These are phyloP conservation scores for Diplodus puntazzo DNA, from an alignment of 2,797 vertebrate species.

Conservation along the genomic window DNA sequence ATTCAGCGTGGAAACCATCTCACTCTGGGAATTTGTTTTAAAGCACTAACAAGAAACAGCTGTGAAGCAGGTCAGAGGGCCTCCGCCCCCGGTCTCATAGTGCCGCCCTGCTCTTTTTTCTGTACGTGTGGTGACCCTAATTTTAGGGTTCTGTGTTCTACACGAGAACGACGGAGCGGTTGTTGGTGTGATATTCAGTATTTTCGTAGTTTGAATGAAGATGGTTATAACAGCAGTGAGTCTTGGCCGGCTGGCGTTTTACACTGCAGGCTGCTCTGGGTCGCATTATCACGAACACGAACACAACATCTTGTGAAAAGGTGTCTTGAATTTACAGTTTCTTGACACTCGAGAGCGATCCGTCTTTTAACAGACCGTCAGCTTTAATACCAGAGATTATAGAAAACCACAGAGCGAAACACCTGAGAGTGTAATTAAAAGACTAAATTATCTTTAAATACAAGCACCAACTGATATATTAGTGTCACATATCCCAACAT, in stretches of 20 bases:
- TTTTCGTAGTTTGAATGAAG: neutral
- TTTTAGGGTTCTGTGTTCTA: constrained; percentile 27
- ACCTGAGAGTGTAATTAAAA: too few relatives aligned
- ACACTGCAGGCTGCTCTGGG: neutral
- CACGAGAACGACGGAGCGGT: neutral
- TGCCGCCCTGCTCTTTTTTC: constrained; percentile 20
- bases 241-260: neutral
- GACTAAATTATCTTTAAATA: neutral
- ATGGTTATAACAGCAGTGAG: neutral
- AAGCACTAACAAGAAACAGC: constrained; percentile 86
- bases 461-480: neutral
- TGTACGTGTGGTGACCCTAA: constrained; percentile 19
- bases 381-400: neutral
- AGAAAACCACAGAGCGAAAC: neutral
- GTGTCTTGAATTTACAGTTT: neutral
- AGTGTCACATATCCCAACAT: too few relatives aligned
- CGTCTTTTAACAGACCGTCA: neutral
- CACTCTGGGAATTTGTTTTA: constrained; percentile 82
- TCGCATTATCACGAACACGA: neutral
- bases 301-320: neutral
- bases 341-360: neutral
- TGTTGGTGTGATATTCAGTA: constrained; percentile 3
- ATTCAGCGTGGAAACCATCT: constrained; percentile 81
- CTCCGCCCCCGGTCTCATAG: constrained; percentile 16
- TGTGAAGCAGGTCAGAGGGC: constrained; percentile 73